Conservation (phyloP, 2,888 invertebrate genomes). For the Charanyca ferruginea region DNA sequence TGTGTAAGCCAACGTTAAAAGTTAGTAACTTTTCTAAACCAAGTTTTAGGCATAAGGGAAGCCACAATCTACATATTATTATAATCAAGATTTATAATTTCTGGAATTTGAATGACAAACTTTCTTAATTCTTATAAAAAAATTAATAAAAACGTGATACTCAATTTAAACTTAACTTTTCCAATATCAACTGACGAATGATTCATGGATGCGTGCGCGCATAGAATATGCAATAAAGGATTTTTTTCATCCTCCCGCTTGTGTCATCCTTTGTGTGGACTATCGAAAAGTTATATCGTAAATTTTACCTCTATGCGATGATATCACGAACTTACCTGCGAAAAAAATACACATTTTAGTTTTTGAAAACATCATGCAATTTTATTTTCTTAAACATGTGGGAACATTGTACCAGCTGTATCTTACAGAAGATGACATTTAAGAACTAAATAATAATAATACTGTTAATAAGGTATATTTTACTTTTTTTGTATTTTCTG, state of each 20-base stretch:
- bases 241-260: constrained; percentile 40
- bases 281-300: constrained; percentile 64
- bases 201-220: constrained; percentile 39
- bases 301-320: constrained; percentile 66
- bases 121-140: no score
- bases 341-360: constrained; percentile 61
- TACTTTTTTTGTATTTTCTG: no score
- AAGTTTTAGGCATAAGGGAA: no score
- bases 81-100: no score
- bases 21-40: background rate
- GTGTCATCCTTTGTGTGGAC: constrained; percentile 39
- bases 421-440: background rate
- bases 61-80: no score
- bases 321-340: constrained; percentile 72
- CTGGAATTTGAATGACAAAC: constrained; percentile 10
- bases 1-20: background rate
- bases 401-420: constrained; percentile 10
- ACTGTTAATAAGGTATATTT: no score
- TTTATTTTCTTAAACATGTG: constrained; percentile 33
- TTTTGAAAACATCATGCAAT: constrained; percentile 33
- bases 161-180: constrained; percentile 41
- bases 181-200: constrained; percentile 46
- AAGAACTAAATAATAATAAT: background rate
- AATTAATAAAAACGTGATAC: constrained; percentile 37
- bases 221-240: constrained; percentile 55